Base-by-base conservation (phyloP, 2,113 vertebrate species). In the Neotoma lepida region DNA sequence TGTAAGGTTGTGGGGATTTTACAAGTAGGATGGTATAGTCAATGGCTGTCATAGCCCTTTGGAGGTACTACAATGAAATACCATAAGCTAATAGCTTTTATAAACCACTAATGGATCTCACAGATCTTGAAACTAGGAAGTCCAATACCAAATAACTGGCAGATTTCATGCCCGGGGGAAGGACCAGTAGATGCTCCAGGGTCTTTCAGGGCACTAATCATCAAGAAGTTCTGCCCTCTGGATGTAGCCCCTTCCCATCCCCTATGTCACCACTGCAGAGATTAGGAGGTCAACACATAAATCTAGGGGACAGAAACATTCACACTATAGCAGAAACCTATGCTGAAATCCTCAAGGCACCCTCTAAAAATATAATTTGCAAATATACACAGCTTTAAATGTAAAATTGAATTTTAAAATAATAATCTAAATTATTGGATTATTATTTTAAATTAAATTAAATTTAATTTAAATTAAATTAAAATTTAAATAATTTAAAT, bases 331-430 rank as follows among this genome's bases (percentile, higher is more conserved):
- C 35, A 58, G 82, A 28, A 6, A 13, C 6, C 18, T 24, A 8
- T 30, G n/a, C 9, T 33, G 39, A 71, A 63, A 56, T 58, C 33
- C 56, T 63, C 61, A 68, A 35, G 84, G 20, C n/a, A 13, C 4
- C 54, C 54, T 54, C 49, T 86, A 9, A 91, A 92, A 58, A 26
- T 64, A 71, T 3, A 41, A n/a, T 51, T 84, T 51, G 14, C n/a
- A 63, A 54, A 41, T 28, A 4, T 22, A 54, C 12, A 4, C 1
- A 7, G n/a, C n/a, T 86, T 3, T 14, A 9, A 12, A 39, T 89
- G 4, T 64, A 76, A 87, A 46, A 68, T 35, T 35, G 12, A 80
- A 85, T 85, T 80, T 70, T 90, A 54, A 77, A 88, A 76, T n/a
- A n/a, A n/a, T n/a, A n/a, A n/a, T n/a, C n/a, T n/a, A n/a, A n/a